Percentiles rank a stretch among this genome's conserved stretches.
phyloP scores from a whole-genome alignment of 2,888 invertebrate genomes.

The Platynereis dumerilii region DNA sequence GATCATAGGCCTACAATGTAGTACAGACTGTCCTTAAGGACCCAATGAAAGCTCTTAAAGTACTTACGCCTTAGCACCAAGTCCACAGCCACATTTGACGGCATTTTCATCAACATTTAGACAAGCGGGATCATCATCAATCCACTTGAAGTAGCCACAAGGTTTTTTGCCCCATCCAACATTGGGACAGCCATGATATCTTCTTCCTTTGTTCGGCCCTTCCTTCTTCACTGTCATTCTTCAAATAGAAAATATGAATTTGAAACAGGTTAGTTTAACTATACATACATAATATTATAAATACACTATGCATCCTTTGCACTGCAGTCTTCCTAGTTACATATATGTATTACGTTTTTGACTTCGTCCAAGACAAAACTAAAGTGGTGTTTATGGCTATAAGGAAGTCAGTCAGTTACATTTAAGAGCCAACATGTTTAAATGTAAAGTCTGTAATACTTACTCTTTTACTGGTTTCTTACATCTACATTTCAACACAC shows the following conservation, averaged over 20 bases:
- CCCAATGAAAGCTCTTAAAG: too few species aligned
- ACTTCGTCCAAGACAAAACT: too few species aligned
- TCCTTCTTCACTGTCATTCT: constrained; percentile 6
- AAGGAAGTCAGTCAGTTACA: too few species aligned
- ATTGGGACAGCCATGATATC: constrained; percentile 1
- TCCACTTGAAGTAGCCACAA: constrained; percentile 11
- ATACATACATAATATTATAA: not conserved
- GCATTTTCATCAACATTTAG: not conserved
- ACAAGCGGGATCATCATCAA: constrained; percentile 10
- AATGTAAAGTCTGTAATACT: too few species aligned
- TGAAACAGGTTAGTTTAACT: not conserved
- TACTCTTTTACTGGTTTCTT: constrained; percentile 20
- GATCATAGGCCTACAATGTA: too few species aligned
- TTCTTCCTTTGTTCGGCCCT: constrained; percentile 5
- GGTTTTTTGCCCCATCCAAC: not conserved
- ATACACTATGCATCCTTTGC: too few species aligned
- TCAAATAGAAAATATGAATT: not conserved
- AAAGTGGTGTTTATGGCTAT: too few species aligned
- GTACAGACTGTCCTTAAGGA: too few species aligned
- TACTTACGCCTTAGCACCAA: constrained; percentile 24
- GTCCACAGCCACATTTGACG: constrained; percentile 26
- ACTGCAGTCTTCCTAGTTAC: too few species aligned
- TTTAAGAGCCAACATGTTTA: too few species aligned
- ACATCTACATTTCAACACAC: constrained; percentile 12
- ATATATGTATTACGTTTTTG: too few species aligned